A percentile compares a stretch with the other conserved stretches of the same genome.
phyloP scores from a whole-genome alignment of 2,113 vertebrate species.

The Argyrosomus japonicus region DNA sequence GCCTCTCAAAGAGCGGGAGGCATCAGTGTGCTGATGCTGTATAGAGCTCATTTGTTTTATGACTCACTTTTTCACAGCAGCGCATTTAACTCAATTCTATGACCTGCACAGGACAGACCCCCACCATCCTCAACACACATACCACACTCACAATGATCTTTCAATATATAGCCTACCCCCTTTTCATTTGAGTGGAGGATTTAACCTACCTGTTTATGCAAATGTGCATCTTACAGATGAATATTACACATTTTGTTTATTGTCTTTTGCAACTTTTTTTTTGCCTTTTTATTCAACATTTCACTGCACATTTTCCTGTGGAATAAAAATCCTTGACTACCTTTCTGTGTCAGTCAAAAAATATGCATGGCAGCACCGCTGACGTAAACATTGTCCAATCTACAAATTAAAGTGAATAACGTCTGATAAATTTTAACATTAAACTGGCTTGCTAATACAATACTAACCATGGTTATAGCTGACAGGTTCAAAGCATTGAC shows the following conservation, averaged over 20 bases:
- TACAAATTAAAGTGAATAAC: neutral
- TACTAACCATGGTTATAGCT: too few relatives aligned
- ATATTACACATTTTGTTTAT: neutral
- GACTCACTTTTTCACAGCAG: conserved; percentile 54
- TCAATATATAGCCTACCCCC: neutral
- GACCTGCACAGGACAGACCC: neutral
- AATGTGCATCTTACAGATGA: neutral
- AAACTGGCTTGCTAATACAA: neutral
- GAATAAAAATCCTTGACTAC: neutral
- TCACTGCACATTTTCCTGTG: neutral
- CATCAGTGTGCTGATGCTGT: conserved; percentile 58
- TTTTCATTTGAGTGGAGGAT: neutral
- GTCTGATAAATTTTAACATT: neutral
- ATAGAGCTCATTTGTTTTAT: conserved; percentile 60
- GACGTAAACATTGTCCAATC: neutral
- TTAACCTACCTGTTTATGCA: neutral
- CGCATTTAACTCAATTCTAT: conserved; percentile 1
- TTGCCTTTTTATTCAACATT: neutral
- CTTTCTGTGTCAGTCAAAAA: too few relatives aligned
- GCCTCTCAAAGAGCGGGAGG: conserved; percentile 34
- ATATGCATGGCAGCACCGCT: neutral
- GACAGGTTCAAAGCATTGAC: neutral
- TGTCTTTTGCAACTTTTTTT: neutral
- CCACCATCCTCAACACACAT: neutral
- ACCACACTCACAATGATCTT: neutral